phyloP scores from a whole-genome alignment of 1,140 invertebrate genomes.

The Bombus terrestris region DNA sequence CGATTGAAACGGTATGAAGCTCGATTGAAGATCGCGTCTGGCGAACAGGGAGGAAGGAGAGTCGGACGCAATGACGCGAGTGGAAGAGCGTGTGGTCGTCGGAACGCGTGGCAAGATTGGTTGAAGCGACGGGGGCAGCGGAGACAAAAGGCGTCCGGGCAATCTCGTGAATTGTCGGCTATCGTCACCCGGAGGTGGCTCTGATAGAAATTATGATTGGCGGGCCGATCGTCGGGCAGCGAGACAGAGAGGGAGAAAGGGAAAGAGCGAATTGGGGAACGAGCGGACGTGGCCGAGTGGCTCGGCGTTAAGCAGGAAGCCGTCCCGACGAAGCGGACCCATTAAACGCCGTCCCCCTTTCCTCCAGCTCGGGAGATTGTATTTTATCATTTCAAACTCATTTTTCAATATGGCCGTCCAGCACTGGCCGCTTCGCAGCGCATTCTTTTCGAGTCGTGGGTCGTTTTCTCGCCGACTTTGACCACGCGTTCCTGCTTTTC shows the following conservation, averaged over 20 bases:
- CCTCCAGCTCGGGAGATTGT: constrained; percentile 63
- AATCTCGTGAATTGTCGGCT: constrained; percentile 76
- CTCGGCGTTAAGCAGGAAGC: constrained; percentile 83
- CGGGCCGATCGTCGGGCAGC: constrained; percentile 72
- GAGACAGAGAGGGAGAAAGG: constrained; percentile 55
- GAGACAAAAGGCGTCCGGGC: constrained; percentile 80
- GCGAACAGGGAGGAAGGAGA: background rate
- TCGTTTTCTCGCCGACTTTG: no score
- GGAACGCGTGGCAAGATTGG: constrained; percentile 65
- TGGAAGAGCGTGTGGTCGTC: background rate
- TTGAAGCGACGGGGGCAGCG: constrained; percentile 48
- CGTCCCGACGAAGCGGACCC: constrained; percentile 81
- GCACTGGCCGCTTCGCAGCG: no score
- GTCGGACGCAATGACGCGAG: no score
- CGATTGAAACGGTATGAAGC: no score
- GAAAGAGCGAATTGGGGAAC: constrained; percentile 63
- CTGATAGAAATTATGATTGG: constrained; percentile 83
- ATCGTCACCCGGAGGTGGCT: constrained; percentile 83
- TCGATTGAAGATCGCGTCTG: background rate
- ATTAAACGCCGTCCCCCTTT: constrained; percentile 67
- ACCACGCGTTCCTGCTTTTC: no score
- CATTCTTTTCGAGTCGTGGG: no score
- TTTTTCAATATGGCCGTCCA: constrained; percentile 77
- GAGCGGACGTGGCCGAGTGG: constrained; percentile 82
- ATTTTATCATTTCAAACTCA: constrained; percentile 78